Conservation (phyloP, 2,113 vertebrate genomes). For the Phaethon lepturus region DNA sequence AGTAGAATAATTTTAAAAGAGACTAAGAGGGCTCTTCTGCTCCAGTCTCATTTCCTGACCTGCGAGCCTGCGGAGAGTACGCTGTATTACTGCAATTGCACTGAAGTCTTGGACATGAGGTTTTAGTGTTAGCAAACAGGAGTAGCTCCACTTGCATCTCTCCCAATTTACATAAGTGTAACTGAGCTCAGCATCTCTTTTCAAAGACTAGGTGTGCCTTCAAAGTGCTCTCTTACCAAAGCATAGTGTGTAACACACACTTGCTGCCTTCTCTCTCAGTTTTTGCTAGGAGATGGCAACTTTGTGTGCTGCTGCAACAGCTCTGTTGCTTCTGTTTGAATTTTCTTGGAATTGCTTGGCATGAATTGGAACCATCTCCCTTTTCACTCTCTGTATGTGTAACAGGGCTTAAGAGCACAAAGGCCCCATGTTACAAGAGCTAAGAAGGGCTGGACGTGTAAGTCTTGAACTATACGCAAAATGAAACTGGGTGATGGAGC, state of each 20-base stretch:
- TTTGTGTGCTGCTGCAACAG: background rate
- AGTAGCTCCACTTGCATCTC: background rate
- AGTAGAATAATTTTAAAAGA: background rate
- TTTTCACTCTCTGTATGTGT: background rate
- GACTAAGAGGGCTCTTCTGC: background rate
- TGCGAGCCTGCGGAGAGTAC: rapidly evolving
- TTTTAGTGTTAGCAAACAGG: background rate
- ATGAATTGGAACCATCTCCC: background rate
- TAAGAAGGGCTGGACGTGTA: background rate
- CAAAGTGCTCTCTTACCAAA: background rate
- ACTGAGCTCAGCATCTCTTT: background rate
- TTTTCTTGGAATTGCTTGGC: background rate
- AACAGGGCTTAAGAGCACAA: background rate
- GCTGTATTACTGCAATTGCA: rapidly evolving
- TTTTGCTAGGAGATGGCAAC: background rate
- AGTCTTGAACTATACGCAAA: background rate
- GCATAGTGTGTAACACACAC: rapidly evolving
- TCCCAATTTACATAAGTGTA: background rate
- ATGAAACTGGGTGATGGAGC: background rate
- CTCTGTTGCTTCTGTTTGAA: background rate
- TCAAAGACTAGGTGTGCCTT: background rate
- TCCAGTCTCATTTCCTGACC: background rate
- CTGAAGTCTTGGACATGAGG: background rate
- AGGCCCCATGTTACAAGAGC: background rate
- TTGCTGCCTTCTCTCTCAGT: background rate